Conservation (phyloP, 2,113 vertebrate genomes). For the Dicentrarchus labrax region DNA sequence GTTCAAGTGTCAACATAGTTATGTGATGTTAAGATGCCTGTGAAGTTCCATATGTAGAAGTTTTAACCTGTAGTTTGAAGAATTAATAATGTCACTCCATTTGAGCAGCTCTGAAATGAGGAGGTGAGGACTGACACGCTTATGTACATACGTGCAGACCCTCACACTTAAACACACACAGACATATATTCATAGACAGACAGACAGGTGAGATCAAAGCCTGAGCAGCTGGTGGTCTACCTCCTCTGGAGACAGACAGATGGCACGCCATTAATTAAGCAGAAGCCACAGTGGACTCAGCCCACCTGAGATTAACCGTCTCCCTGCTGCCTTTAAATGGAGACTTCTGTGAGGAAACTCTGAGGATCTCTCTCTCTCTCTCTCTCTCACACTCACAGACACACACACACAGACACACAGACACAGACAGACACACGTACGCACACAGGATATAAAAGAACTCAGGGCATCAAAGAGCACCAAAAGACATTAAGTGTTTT, state of each 20-base stretch:
- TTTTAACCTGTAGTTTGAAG: not conserved
- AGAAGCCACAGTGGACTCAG: constrained; percentile 71
- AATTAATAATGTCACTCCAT: not conserved
- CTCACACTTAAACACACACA: not conserved
- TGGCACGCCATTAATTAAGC: constrained; percentile 82
- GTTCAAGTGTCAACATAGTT: no score
- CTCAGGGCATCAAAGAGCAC: constrained; percentile 9
- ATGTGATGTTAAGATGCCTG: not conserved
- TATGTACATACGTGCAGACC: not conserved
- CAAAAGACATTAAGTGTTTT: constrained; percentile 41
- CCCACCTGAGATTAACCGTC: constrained; percentile 66
- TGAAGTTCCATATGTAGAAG: not conserved
- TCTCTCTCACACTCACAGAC: not conserved
- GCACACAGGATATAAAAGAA: not conserved
- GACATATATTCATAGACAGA: constrained; percentile 12
- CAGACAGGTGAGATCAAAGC: constrained; percentile 80
- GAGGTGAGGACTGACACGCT: constrained; percentile 46
- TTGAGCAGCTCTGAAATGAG: constrained; percentile 24
- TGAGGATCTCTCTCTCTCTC: not conserved
- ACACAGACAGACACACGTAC: not conserved
- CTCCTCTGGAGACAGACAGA: constrained; percentile 76
- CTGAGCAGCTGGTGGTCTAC: constrained; percentile 74
- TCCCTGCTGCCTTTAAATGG: constrained; percentile 45
- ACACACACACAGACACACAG: not conserved
- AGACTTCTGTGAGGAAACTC: constrained; percentile 45